These are phyloP conservation scores for Mus pahari DNA, from an alignment of 2,113 vertebrate species.

Conservation along the genomic window DNA sequence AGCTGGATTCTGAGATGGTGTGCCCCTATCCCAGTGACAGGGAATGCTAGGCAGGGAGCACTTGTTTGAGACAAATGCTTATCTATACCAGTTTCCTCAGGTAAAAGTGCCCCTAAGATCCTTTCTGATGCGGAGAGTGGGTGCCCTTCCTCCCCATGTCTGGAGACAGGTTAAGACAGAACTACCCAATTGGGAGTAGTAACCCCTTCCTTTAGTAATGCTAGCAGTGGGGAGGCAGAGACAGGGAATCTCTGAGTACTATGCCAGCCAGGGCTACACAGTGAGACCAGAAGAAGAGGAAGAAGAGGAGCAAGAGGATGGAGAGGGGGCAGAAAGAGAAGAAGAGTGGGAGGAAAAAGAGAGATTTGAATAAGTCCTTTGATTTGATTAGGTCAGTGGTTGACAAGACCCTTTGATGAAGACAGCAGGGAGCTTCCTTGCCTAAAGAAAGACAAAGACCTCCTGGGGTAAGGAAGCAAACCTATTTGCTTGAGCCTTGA, in stretches of 20 bases:
- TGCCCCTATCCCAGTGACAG: background rate
- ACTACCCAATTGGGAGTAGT: background rate
- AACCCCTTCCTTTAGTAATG: background rate
- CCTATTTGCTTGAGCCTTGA: background rate
- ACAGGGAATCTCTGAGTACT: background rate
- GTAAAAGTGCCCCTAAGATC: background rate
- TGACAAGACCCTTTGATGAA: background rate
- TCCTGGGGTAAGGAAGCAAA: background rate
- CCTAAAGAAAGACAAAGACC: background rate
- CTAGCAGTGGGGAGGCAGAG: background rate
- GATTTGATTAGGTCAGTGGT: background rate
- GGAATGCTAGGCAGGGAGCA: background rate
- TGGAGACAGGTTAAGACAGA: background rate
- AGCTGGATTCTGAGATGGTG: background rate
- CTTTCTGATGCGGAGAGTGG: background rate
- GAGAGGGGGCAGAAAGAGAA: background rate
- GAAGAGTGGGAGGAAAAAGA: background rate
- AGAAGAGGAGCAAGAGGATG: background rate
- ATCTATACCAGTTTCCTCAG: background rate
- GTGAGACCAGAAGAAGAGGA: background rate
- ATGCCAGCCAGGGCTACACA: background rate
- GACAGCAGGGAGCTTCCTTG: background rate
- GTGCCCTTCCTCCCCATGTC: background rate
- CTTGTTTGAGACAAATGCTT: background rate
- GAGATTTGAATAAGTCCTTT: background rate